Percentiles rank a stretch among this genome's conserved stretches.
Evolutionary conservation across 2,797 vertebrate genomes (phyloP).

Genomic region (Tapera naevia): DNA sequence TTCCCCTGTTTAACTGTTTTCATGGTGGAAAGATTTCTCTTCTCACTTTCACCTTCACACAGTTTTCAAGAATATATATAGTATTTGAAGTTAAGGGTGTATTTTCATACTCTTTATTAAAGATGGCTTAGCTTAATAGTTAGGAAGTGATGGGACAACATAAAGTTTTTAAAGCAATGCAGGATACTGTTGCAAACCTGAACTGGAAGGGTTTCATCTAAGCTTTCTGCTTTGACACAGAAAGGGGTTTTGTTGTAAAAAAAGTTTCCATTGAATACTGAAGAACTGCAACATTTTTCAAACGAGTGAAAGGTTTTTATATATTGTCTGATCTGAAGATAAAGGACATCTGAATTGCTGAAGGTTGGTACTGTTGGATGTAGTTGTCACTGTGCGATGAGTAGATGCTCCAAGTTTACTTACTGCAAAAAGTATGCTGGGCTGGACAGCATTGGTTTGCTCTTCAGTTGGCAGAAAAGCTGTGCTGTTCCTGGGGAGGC

Average conservation of each 20-base stretch:
- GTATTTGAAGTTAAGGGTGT: not conserved
- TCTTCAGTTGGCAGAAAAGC: slow-evolving; percentile 36
- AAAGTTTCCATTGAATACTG: not conserved
- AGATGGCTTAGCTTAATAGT: not conserved
- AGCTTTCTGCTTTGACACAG: not conserved
- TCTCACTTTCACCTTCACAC: not conserved
- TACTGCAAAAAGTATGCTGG: not conserved
- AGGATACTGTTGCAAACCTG: not conserved
- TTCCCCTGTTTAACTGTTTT: not conserved
- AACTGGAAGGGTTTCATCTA: not conserved
- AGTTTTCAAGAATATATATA: not conserved
- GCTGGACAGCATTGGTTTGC: not conserved
- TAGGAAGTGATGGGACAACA: not conserved
- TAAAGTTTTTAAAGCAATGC: not conserved
- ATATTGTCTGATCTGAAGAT: not conserved
- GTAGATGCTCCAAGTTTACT: not conserved
- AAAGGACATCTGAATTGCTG: not conserved
- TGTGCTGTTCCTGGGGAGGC: not conserved
- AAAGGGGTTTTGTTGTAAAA: not conserved
- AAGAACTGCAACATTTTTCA: not conserved
- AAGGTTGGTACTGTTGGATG: not conserved
- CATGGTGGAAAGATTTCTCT: not conserved
- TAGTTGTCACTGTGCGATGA: not conserved
- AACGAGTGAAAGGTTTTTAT: not conserved
- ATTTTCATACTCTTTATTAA: not conserved